These are phyloP conservation scores for Apostichopus californicus DNA, from an alignment of 35 echinoderm and acorn worm species.

Conservation along the genomic window DNA sequence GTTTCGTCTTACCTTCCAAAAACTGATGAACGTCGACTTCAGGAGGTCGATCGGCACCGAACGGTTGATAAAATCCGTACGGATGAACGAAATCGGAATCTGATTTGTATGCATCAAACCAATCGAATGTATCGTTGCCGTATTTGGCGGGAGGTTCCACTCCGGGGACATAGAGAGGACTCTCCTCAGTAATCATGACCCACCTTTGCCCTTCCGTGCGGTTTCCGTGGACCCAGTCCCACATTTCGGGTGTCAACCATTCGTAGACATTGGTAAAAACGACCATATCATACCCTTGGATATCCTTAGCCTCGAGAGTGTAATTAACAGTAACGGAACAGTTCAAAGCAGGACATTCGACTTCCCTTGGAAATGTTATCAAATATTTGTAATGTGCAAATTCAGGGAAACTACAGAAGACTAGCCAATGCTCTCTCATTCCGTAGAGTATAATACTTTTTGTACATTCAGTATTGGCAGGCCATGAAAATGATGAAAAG, in stretches of 20 bases:
- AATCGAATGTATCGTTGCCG: conserved; percentile 20
- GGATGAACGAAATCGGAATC: conserved; percentile 46
- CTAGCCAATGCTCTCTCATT: conserved; percentile 30
- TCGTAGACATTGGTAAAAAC: conserved; percentile 40
- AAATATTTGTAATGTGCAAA: conserved; percentile 36
- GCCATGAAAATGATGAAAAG: neutral
- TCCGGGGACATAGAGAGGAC: conserved; percentile 48
- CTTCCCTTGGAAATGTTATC: conserved; percentile 12
- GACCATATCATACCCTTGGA: conserved; percentile 15
- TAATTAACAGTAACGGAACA: conserved; percentile 7
- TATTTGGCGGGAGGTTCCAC: conserved; percentile 12
- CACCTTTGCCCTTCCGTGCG: conserved; percentile 7
- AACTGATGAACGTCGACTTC: neutral
- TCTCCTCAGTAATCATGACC: conserved; percentile 53
- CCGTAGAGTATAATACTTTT: conserved; percentile 14
- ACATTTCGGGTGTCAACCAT: neutral
- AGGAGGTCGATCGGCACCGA: neutral
- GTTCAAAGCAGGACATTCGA: conserved; percentile 6
- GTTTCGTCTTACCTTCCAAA: conserved; percentile 13
- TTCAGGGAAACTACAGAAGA: conserved; percentile 23
- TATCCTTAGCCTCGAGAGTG: conserved; percentile 13
- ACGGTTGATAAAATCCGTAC: conserved; percentile 33
- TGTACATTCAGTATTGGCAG: neutral
- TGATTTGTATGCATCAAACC: conserved; percentile 43
- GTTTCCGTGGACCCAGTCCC: conserved; percentile 44